Evolutionary conservation across 1,140 invertebrate genomes (phyloP).

Genomic region (Polypedilum vanderplanki): DNA sequence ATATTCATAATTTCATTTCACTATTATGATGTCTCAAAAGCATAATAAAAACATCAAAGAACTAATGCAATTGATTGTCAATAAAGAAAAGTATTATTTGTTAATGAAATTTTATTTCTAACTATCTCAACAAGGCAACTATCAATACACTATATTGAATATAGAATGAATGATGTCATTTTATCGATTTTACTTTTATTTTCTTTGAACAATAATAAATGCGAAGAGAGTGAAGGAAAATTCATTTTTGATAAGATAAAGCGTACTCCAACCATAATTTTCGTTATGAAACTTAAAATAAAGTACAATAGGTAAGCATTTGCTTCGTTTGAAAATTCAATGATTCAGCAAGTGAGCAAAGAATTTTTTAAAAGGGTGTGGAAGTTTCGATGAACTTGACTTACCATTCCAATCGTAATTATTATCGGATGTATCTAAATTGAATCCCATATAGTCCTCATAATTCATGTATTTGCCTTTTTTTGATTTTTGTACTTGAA

Average conservation of each 20-base stretch:
- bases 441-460: neutral
- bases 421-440: neutral
- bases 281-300: too few species aligned
- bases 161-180: conserved; percentile 20
- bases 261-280: too few species aligned
- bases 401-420: conserved; percentile 8
- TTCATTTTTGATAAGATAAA: too few species aligned
- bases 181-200: conserved; percentile 24
- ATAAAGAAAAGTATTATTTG: too few species aligned
- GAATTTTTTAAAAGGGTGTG: neutral
- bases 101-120: too few species aligned
- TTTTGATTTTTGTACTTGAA: neutral
- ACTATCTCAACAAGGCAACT: too few species aligned
- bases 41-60: too few species aligned
- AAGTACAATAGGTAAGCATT: neutral
- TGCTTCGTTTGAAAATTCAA: neutral
- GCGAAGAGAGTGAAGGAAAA: conserved; percentile 17
- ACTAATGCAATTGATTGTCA: too few species aligned
- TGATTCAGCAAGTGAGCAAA: neutral
- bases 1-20: too few species aligned
- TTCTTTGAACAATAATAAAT: neutral
- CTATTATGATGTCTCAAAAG: too few species aligned
- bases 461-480: conserved; percentile 22
- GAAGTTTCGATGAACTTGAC: neutral
- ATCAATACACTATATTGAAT: too few species aligned